These are phyloP conservation scores for Tachypleus tridentatus DNA, from an alignment of 1,140 invertebrate species.

Conservation along the genomic window DNA sequence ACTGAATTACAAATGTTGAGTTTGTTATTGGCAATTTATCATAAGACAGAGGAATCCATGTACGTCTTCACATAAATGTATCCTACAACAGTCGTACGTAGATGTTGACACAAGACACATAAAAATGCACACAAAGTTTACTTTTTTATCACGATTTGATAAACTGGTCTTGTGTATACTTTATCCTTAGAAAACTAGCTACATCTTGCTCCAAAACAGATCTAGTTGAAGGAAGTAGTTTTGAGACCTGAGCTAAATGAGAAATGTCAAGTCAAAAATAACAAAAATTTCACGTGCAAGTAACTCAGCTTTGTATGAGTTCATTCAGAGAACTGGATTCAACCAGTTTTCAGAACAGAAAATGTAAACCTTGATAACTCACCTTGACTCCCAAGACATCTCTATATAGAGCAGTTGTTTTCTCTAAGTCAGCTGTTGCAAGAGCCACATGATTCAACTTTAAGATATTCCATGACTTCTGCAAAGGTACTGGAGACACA, in stretches of 20 bases:
- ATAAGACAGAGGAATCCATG: too few species aligned
- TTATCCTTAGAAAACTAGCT: too few species aligned
- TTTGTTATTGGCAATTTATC: too few species aligned
- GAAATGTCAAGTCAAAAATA: not conserved
- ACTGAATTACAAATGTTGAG: too few species aligned
- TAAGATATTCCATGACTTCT: constrained; percentile 36
- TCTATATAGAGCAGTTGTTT: constrained; percentile 40
- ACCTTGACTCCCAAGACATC: constrained; percentile 45
- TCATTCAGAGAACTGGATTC: not conserved
- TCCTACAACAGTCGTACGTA: too few species aligned
- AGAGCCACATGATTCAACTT: constrained; percentile 49
- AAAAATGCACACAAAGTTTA: too few species aligned
- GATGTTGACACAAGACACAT: too few species aligned
- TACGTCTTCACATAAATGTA: too few species aligned
- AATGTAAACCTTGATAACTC: not conserved
- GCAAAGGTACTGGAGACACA: not conserved
- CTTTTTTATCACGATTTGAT: too few species aligned
- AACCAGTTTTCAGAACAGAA: not conserved
- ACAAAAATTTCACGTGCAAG: not conserved
- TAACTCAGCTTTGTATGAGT: not conserved
- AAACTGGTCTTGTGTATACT: too few species aligned
- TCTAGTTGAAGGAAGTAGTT: not conserved
- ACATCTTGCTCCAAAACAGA: too few species aligned
- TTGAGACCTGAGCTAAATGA: not conserved
- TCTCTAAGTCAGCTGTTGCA: constrained; percentile 43